Percentiles rank a stretch among this genome's conserved stretches.
phyloP scores from a whole-genome alignment of 64 coral and sea anemone genomes.

The Montipora efflorescens region DNA sequence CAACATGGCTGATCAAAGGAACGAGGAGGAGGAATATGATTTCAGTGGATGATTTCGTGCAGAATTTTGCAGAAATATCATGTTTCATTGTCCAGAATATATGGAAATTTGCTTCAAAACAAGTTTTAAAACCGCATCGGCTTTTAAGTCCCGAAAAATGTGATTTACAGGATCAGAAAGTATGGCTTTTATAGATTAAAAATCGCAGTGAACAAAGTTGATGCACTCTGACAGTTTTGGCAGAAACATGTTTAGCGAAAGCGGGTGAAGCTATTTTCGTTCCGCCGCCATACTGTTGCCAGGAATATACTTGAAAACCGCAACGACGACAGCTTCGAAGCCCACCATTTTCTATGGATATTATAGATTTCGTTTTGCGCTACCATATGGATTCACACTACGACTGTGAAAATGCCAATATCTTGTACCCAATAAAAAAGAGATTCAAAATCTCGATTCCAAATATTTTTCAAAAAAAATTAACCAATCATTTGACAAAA shows the following conservation, averaged over 20 bases:
- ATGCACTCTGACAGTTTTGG: constrained; percentile 15
- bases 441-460: no score
- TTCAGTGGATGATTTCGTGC: constrained; percentile 52
- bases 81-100: constrained; percentile 40
- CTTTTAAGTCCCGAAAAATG: constrained; percentile 31
- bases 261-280: constrained; percentile 15
- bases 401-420: no score
- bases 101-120: not conserved
- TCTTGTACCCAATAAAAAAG: no score
- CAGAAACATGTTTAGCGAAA: constrained; percentile 13
- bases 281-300: constrained; percentile 11
- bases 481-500: no score
- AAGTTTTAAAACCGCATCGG: constrained; percentile 15
- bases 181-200: not conserved
- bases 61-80: constrained; percentile 58
- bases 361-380: not conserved
- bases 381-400: not conserved
- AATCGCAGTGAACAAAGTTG: constrained; percentile 8
- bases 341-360: not conserved
- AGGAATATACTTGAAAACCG: constrained; percentile 36
- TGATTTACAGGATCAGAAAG: constrained; percentile 22
- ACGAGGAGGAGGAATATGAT: not conserved
- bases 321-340: constrained; percentile 12
- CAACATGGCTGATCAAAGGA: not conserved
- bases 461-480: no score